Conservation (phyloP, 23 tunicate genomes). For the Styela plicata region DNA sequence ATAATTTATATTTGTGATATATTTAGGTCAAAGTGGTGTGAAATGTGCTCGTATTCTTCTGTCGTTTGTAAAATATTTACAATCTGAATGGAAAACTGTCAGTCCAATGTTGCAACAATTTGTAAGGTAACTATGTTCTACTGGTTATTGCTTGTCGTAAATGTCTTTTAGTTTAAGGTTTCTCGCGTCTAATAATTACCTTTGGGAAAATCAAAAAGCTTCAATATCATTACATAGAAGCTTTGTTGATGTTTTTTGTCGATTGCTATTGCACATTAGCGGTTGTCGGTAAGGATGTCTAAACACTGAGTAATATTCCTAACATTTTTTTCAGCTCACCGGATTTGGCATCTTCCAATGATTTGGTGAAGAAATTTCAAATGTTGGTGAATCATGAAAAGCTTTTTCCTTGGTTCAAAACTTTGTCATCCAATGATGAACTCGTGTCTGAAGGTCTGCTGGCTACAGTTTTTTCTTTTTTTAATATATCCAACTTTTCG, state of each 20-base stretch:
- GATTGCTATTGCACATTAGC: too few species aligned
- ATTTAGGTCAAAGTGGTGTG: conserved; percentile 14
- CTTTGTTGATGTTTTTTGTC: too few species aligned
- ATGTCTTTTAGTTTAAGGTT: background rate
- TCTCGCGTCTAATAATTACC: too few species aligned
- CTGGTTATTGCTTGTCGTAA: background rate
- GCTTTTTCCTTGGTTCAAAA: background rate
- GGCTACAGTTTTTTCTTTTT: too few species aligned
- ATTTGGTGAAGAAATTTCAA: background rate
- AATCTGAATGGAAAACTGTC: conserved; percentile 76
- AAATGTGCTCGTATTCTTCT: conserved; percentile 48
- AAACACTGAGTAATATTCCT: too few species aligned
- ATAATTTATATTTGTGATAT: too few species aligned
- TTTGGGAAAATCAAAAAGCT: too few species aligned
- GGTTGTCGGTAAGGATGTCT: too few species aligned
- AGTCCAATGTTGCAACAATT: conserved; percentile 49
- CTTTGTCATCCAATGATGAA: background rate
- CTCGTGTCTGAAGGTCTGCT: background rate
- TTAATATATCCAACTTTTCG: too few species aligned
- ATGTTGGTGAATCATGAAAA: conserved; percentile 7
- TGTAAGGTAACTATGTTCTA: conserved; percentile 25
- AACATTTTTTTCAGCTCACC: background rate
- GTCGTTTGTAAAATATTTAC: conserved; percentile 61
- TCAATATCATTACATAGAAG: too few species aligned
- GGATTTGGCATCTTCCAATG: background rate